phyloP scores from a whole-genome alignment of 1,140 invertebrate genomes.

The Drosophila trapezifrons region DNA sequence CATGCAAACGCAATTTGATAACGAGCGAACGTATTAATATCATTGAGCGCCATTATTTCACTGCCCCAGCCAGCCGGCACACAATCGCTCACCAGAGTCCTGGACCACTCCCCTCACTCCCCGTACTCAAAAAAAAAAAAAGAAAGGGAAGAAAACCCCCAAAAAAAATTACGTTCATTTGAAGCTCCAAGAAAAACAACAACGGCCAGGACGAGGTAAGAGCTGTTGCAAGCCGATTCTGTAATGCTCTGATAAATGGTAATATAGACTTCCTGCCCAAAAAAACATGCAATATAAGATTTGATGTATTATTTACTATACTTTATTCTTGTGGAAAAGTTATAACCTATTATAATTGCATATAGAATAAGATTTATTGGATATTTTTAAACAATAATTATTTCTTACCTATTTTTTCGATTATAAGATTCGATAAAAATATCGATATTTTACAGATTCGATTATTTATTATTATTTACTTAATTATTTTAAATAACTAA shows the following conservation, averaged over 20 bases:
- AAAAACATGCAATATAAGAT: no score
- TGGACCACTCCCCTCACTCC: not conserved
- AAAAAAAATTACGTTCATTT: constrained; percentile 69
- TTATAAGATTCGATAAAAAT: no score
- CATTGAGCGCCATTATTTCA: constrained; percentile 79
- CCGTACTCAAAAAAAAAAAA: not conserved
- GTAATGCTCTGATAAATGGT: constrained; percentile 1
- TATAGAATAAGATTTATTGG: no score
- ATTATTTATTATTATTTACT: not conserved
- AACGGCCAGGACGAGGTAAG: not conserved
- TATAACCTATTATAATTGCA: no score
- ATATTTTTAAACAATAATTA: no score
- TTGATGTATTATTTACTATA: no score
- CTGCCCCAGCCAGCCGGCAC: constrained; percentile 26
- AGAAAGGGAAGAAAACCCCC: not conserved
- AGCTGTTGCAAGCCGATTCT: not conserved
- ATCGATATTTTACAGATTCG: no score
- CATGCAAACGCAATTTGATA: constrained; percentile 83
- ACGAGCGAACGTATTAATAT: constrained; percentile 84
- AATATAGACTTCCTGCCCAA: no score
- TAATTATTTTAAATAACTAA: no score
- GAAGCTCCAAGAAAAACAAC: constrained; percentile 24
- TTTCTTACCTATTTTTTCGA: no score
- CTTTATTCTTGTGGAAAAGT: no score
- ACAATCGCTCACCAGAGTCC: constrained; percentile 12